Evolutionary conservation across 2,888 invertebrate species (phyloP).

Genomic region (Neoascia interrupta): DNA sequence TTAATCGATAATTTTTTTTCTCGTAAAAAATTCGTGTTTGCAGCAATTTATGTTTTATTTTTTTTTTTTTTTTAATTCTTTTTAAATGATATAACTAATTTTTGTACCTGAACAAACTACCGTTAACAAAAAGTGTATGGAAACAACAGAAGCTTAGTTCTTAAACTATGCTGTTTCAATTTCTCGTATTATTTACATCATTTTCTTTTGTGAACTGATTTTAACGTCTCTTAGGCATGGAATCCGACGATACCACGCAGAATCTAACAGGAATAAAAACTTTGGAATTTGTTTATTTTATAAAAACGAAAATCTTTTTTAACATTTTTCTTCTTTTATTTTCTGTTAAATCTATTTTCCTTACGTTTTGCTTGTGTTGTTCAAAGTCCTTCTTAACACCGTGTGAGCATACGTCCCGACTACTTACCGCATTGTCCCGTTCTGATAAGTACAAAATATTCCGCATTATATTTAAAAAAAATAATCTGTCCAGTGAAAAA

Average conservation of each 20-base stretch:
- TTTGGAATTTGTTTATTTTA: too few species aligned
- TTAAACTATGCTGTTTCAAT: constrained; percentile 17
- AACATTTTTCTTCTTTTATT: background rate
- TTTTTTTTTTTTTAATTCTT: constrained; percentile 6
- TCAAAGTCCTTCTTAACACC: too few species aligned
- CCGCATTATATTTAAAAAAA: too few species aligned
- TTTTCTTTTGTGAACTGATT: constrained; percentile 27
- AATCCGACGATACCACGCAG: constrained; percentile 34
- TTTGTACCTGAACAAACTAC: constrained; percentile 57
- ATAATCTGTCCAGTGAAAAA: too few species aligned
- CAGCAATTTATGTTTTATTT: constrained; percentile 32
- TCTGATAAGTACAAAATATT: too few species aligned
- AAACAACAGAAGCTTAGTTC: constrained; percentile 41
- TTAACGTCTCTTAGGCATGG: constrained; percentile 29
- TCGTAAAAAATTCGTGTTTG: constrained; percentile 22
- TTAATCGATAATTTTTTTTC: constrained; percentile 14
- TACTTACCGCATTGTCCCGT: too few species aligned
- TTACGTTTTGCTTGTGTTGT: too few species aligned
- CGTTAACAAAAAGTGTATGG: constrained; percentile 37
- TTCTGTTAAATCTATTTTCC: background rate
- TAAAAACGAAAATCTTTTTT: constrained; percentile 7
- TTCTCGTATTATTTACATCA: constrained; percentile 3
- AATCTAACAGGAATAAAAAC: constrained; percentile 50
- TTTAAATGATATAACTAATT: constrained; percentile 42
- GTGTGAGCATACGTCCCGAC: too few species aligned